Evolutionary conservation across 2,888 invertebrate genomes (phyloP), one percentile per base, ranked within the genome.

Genomic region (Lithosia quadra): DNA sequence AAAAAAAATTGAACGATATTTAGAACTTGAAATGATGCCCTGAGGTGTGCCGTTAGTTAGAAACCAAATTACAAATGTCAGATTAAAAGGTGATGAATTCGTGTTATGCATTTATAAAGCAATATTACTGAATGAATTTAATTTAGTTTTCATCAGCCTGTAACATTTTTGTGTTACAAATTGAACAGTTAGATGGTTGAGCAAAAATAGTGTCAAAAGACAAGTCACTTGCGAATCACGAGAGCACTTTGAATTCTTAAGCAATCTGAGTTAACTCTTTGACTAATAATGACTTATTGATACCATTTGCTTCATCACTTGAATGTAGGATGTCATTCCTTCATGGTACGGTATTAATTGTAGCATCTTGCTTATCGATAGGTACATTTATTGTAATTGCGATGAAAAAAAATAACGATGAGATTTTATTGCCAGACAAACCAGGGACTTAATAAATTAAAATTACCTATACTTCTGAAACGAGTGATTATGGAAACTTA

Each of bases 121-220:
- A 49, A 63, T 53, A 53, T 62, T 28, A 28, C 13, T 43, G 13
- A 1, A 28, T 28, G 10, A 22, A 24, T 22, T n/a, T n/a, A 18
- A 56, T 22, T 56, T 21, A 4, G 56, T 56, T 63, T 63, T 55
- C 9, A 36, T 13, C 1, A n/a, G 22, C 65, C 58, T 58, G 65
- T 65, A 59, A 65, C 65, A 65, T 65, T 65, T 66, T 60, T 55
- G 61, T 55, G 21, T 36, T 36, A 61, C 43, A 24, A 24, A 55
- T 9, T 13, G 10, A 9, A 5, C 7, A 28, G 7, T 18, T 24
- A 56, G 15, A 24, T 28, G 49, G n/a, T n/a, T n/a, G 2, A 49
- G n/a, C 13, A 5, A 13, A 56, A 1, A 13, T 56, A 56, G 1
- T 24, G 55, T 22, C 3, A 22, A 10, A 55, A 55, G 28, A 62